Conservation (phyloP, 2,797 vertebrate species). For the Hypotaenidia philippensis region DNA sequence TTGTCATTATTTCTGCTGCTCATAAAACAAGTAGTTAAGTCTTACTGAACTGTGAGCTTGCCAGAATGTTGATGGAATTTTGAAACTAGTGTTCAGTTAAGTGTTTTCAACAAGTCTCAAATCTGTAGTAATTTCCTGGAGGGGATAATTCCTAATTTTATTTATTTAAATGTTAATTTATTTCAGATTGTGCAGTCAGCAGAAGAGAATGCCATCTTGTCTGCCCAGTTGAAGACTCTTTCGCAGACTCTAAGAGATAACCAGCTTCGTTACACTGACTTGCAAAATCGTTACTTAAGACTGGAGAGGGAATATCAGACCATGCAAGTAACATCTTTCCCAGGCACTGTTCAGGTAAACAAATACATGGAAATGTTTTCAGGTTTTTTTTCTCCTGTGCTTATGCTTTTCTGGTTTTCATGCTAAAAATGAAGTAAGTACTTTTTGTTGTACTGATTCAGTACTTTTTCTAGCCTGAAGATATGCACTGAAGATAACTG, state of each 20-base stretch:
- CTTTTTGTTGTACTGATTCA: background rate
- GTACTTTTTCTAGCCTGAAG: background rate
- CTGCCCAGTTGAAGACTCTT: constrained; percentile 83
- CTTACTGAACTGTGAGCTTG: background rate
- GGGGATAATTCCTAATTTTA: background rate
- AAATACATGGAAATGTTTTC: background rate
- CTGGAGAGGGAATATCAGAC: constrained; percentile 83
- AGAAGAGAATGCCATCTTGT: constrained; percentile 84
- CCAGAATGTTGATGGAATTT: background rate
- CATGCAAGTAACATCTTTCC: constrained; percentile 51
- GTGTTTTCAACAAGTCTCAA: background rate
- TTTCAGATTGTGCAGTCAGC: constrained; percentile 83
- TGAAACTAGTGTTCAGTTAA: background rate
- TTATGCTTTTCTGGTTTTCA: background rate
- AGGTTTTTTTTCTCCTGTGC: background rate
- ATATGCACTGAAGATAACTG: background rate
- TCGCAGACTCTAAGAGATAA: constrained; percentile 88
- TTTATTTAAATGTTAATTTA: background rate
- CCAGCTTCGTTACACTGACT: constrained; percentile 79
- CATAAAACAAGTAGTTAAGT: background rate
- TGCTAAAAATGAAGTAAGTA: background rate
- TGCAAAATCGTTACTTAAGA: constrained; percentile 85
- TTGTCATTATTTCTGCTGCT: background rate
- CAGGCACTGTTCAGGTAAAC: constrained; percentile 75
- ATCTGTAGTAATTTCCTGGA: background rate